Evolutionary conservation across 30 jellyfish, hydroid and myxozoan species (phyloP), one percentile per base, ranked within the genome.

Genomic region (Cassiopea xamachana): DNA sequence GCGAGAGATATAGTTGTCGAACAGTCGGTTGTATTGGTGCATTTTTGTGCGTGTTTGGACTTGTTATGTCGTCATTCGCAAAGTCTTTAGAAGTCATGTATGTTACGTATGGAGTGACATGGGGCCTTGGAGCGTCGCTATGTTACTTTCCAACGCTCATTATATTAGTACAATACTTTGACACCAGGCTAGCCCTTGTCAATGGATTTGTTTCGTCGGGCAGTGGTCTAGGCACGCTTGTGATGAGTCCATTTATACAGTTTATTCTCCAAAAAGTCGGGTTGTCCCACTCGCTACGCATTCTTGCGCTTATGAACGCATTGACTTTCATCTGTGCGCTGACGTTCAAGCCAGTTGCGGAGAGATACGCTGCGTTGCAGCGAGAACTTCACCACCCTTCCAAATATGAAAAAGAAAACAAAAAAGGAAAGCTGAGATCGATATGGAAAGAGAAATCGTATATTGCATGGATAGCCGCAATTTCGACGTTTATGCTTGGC

Each of bases 111-210:
- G 99, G 99, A 17, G 92, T 93, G 43, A 90, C 98, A 51, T 96
- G 99, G 99, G 99, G 99, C 14, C 97, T 96, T 69, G 99, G 99
- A 13, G 96, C 99, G 60, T 91, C 98, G 70, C 93, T 96, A 44
- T 96, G 99, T 70, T 96, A 96, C 69, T 96, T 96, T 75, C 99
- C 99, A 14, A 93, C 99, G 60, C 83, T 96, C 45, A 96, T 96
- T 15, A 83, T 92, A 12, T 90, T 96, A 74, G 98, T 96, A 46
- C 98, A 98, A 75, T 96, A 96, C 75, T 96, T 96, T 69, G 96
- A 96, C 75, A 96, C 86, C 83, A 88, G 98, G 78, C 97, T 96
- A 75, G 98, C 99, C 2, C 80, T 96, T 19, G 99, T 96, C n/a
- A 96, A 93, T 67, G 99, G 99, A 43, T 85, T 96, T 73, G 99